phyloP scores from a whole-genome alignment of 2,888 invertebrate genomes.

The Drosophila atripex region DNA sequence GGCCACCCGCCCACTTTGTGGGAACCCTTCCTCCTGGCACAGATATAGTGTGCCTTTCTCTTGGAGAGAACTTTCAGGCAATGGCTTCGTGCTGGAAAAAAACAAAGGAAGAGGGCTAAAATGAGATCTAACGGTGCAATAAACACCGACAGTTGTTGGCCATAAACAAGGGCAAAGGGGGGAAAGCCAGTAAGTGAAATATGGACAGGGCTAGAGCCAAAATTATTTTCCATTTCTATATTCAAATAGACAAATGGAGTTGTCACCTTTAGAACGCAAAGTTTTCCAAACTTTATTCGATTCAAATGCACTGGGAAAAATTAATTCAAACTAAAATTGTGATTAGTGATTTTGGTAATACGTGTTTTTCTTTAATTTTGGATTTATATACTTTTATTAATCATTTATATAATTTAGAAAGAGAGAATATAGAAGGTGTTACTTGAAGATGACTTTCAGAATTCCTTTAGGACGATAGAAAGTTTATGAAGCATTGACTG shows the following conservation, averaged over 20 bases:
- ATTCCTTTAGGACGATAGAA: too few species aligned
- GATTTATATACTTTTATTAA: too few species aligned
- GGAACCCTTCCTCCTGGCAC: neutral
- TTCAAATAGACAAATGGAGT: conserved; percentile 49
- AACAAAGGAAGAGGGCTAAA: conserved; percentile 22
- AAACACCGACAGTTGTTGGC: conserved; percentile 50
- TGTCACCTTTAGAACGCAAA: conserved; percentile 56
- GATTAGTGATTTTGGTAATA: neutral
- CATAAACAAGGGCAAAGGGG: conserved; percentile 25
- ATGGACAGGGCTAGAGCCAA: conserved; percentile 4
- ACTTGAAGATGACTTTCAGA: too few species aligned
- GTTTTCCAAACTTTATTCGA: conserved; percentile 2
- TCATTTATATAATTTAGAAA: too few species aligned
- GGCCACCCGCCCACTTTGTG: neutral
- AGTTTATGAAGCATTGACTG: too few species aligned
- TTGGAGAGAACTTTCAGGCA: conserved; percentile 18
- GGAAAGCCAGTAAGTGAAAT: conserved; percentile 18
- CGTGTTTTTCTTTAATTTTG: neutral
- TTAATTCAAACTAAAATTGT: too few species aligned
- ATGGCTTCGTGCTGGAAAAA: conserved; percentile 25
- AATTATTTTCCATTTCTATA: neutral
- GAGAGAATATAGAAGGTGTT: too few species aligned
- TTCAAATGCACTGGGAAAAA: conserved; percentile 33
- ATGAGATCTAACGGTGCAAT: conserved; percentile 49
- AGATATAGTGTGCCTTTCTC: conserved; percentile 15